These are phyloP conservation scores for Coreoperca whiteheadi DNA, from an alignment of 2,113 vertebrate genomes.

Conservation along the genomic window DNA sequence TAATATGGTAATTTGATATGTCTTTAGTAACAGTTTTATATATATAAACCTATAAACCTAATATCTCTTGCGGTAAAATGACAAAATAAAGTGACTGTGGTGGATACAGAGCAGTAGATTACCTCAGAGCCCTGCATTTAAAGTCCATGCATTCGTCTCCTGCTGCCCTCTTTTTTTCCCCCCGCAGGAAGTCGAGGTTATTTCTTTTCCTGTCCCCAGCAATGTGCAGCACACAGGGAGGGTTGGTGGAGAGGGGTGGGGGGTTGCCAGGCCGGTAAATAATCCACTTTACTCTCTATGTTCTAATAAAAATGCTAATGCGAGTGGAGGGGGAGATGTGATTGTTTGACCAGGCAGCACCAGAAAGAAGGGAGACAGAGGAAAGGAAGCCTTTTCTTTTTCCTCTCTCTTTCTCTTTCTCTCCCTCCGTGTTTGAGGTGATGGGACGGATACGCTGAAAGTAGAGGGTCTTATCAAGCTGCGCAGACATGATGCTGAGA, in stretches of 20 bases:
- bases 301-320: conserved; percentile 84
- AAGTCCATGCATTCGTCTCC: conserved; percentile 29
- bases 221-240: conserved; percentile 13
- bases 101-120: not conserved
- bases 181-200: conserved; percentile 42
- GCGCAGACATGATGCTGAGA: conserved; percentile 72
- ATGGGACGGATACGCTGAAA: conserved; percentile 75
- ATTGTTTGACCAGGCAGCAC: conserved; percentile 47
- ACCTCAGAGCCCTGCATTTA: conserved; percentile 20
- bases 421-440: conserved; percentile 45
- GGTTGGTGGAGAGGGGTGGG: conserved; percentile 3
- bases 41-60: conserved; percentile 4
- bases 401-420: not conserved
- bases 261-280: conserved; percentile 65
- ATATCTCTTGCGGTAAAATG: not conserved
- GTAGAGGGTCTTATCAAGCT: conserved; percentile 77
- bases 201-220: conserved; percentile 46
- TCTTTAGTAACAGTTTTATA: not conserved
- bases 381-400: conserved; percentile 11
- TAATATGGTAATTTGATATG: not conserved
- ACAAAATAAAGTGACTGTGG: not conserved
- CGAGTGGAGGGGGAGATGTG: conserved; percentile 19
- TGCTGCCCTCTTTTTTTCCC: conserved; percentile 15
- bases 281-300: conserved; percentile 63
- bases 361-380: conserved; percentile 32